A percentile compares a stretch with the other conserved stretches of the same genome.
phyloP scores from a whole-genome alignment of 2,113 vertebrate genomes.

The Candoia aspera region DNA sequence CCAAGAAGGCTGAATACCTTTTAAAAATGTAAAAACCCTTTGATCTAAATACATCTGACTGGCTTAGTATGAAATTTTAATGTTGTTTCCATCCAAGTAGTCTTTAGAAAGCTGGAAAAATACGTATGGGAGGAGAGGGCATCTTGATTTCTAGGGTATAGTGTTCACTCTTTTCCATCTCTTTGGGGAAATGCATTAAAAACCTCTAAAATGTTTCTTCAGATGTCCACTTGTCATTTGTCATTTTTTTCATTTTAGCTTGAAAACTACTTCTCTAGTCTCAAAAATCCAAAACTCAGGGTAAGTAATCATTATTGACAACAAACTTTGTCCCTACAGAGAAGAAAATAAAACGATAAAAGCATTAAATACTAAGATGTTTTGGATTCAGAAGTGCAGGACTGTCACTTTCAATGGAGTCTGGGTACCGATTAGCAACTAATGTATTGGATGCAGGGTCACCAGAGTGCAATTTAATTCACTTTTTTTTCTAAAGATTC shows the following conservation, averaged over 20 bases:
- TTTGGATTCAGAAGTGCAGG: not conserved
- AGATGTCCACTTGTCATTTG: conserved; percentile 28
- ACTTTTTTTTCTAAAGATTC: not conserved
- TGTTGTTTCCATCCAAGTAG: conserved; percentile 1
- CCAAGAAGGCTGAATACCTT: not conserved
- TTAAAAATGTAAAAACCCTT: not conserved
- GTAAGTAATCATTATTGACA: conserved; percentile 76
- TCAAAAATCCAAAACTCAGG: conserved; percentile 99
- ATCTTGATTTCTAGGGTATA: not conserved
- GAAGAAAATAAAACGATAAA: not conserved
- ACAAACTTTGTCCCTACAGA: not conserved
- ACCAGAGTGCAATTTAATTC: not conserved
- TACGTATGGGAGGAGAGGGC: not conserved
- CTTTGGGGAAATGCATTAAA: not conserved
- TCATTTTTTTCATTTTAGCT: conserved; percentile 81
- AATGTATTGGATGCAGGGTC: not conserved
- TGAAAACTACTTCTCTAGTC: conserved; percentile 99
- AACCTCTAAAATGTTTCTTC: conserved; percentile 6
- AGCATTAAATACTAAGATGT: not conserved
- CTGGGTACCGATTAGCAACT: not conserved
- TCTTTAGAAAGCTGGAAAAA: not conserved
- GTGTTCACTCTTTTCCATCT: not conserved
- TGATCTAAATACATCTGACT: not conserved
- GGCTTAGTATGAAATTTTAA: not conserved
- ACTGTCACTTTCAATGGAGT: not conserved